Evolutionary conservation across 2,113 vertebrate genomes (phyloP).

Genomic region (Meleagris gallopavo): DNA sequence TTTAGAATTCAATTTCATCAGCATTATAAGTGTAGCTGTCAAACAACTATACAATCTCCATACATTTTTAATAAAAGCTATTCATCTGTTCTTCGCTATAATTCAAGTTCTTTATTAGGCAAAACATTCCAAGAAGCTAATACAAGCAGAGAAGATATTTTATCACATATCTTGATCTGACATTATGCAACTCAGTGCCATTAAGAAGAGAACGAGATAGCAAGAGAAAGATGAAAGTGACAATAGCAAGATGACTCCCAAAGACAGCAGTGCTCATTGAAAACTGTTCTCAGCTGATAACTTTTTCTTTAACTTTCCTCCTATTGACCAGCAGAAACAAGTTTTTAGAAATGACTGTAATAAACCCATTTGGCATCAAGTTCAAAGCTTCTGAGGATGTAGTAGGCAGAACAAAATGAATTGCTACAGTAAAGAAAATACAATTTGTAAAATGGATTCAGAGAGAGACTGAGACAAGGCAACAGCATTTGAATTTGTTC

Average conservation of each 20-base stretch:
- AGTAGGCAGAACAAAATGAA: background rate
- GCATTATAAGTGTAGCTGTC: background rate
- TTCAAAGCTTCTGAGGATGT: background rate
- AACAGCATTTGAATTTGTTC: background rate
- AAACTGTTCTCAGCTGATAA: background rate
- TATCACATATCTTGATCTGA: background rate
- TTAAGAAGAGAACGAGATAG: background rate
- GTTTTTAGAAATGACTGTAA: background rate
- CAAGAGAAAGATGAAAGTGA: background rate
- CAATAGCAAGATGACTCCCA: background rate
- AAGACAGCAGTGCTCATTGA: background rate
- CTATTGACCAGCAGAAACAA: background rate
- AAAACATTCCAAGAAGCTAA: background rate
- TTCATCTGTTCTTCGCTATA: background rate
- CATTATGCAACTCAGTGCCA: background rate
- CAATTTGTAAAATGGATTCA: background rate
- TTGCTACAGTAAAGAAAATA: background rate
- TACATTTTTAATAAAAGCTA: background rate
- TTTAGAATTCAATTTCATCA: background rate
- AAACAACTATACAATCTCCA: background rate
- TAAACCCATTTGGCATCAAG: background rate
- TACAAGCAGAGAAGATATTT: background rate
- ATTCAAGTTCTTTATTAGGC: background rate
- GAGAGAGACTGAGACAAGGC: background rate
- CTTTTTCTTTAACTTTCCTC: background rate